A percentile compares a stretch with the other conserved stretches of the same genome.
phyloP scores from a whole-genome alignment of 2,888 invertebrate genomes.

The Tethea ocularis region DNA sequence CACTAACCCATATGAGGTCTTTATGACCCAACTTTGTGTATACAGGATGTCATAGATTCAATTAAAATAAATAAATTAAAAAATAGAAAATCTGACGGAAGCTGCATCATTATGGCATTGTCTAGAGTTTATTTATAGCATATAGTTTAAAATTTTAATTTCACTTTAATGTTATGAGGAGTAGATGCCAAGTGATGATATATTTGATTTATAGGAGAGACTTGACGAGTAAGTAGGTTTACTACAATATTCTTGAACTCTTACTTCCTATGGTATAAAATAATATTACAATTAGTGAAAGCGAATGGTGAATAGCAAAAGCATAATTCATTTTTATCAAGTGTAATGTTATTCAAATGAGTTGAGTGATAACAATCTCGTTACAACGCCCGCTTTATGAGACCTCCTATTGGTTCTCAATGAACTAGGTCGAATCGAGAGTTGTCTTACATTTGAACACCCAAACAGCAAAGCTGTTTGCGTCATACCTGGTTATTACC shows the following conservation, averaged over 20 bases:
- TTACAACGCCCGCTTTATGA: conserved; percentile 42
- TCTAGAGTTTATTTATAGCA: no score
- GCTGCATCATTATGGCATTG: no score
- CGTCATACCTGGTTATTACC: conserved; percentile 70
- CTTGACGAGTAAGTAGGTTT: not conserved
- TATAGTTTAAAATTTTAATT: not conserved
- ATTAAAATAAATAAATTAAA: no score
- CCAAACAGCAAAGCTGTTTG: conserved; percentile 58
- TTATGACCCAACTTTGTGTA: no score
- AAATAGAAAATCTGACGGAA: no score
- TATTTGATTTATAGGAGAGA: not conserved
- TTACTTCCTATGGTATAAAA: conserved; percentile 10
- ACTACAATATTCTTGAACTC: not conserved
- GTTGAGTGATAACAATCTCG: conserved; percentile 56
- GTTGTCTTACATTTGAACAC: conserved; percentile 56
- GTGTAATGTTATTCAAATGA: conserved; percentile 57
- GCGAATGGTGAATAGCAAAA: conserved; percentile 36
- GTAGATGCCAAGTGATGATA: not conserved
- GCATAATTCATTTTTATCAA: conserved; percentile 33
- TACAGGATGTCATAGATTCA: no score
- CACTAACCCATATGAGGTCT: no score
- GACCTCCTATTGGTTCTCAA: conserved; percentile 54
- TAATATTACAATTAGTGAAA: conserved; percentile 38
- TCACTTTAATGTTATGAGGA: not conserved
- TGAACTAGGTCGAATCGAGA: conserved; percentile 61